These are phyloP conservation scores for Paguma larvata DNA, from an alignment of 2,797 vertebrate genomes.

Conservation along the genomic window DNA sequence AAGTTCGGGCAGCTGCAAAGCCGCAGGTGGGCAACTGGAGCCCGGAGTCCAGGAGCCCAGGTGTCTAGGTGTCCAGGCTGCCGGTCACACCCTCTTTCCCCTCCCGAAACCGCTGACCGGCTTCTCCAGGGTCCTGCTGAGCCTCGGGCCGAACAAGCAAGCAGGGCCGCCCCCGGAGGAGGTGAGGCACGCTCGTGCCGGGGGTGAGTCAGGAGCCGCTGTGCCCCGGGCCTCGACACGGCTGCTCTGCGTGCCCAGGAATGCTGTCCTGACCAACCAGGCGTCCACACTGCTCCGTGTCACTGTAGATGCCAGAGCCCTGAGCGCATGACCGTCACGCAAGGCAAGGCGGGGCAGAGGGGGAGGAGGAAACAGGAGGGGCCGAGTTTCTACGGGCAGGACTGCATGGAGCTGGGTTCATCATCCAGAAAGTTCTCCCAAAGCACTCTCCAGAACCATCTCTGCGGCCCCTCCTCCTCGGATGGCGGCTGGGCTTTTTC, in stretches of 20 bases:
- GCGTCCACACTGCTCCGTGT: neutral
- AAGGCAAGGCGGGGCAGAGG: too few species aligned
- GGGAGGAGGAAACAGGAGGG: neutral
- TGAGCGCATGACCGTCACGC: fast-evolving
- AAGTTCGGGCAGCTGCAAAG: neutral
- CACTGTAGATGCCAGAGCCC: neutral
- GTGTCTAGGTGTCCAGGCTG: neutral
- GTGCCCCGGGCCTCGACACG: neutral
- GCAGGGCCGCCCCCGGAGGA: neutral
- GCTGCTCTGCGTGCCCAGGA: neutral
- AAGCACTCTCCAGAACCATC: neutral
- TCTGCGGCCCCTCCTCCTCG: neutral
- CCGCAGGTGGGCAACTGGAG: neutral
- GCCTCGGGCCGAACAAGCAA: constrained; percentile 1
- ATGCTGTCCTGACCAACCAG: neutral
- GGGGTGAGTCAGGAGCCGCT: neutral
- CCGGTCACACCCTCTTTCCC: neutral
- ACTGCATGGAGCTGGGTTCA: neutral
- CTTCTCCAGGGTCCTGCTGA: neutral
- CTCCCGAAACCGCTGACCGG: neutral
- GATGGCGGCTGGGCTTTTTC: neutral
- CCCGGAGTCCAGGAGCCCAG: too few species aligned
- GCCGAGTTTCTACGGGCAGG: neutral
- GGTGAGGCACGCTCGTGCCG: neutral
- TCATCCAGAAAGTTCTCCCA: neutral